Evolutionary conservation across 1,140 invertebrate genomes (phyloP).

Genomic region (Nylanderia fulva): DNA sequence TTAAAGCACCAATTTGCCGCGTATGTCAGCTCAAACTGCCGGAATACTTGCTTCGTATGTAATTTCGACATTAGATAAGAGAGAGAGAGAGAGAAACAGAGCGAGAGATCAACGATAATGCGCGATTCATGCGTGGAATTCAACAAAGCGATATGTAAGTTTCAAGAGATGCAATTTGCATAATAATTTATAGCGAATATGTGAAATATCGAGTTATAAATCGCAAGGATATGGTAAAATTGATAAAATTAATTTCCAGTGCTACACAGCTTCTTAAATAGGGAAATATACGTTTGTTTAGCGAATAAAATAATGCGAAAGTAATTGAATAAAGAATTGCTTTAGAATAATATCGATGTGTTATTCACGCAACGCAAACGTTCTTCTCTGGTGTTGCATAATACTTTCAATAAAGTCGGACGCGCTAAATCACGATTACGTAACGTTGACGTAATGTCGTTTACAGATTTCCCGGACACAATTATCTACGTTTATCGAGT

Average conservation of each 20-base stretch:
- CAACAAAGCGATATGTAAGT: not conserved
- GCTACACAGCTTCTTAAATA: not conserved
- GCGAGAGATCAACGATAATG: not conserved
- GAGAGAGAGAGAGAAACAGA: not conserved
- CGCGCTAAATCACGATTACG: not conserved
- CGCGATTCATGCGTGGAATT: conserved; percentile 20
- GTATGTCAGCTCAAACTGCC: conserved; percentile 15
- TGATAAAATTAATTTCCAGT: not conserved
- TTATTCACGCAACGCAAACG: not conserved
- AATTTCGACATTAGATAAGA: conserved; percentile 40
- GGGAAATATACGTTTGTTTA: not conserved
- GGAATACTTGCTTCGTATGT: conserved; percentile 36
- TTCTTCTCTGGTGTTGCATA: not conserved
- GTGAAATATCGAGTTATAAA: not conserved
- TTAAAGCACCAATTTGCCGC: conserved; percentile 58
- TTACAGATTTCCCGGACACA: conserved; percentile 6
- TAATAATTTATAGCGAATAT: not conserved
- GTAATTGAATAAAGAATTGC: not conserved
- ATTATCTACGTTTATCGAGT: conserved; percentile 30
- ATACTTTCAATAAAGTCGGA: conserved; percentile 5
- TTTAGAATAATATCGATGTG: not conserved
- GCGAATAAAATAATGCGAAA: not conserved
- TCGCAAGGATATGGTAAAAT: not conserved
- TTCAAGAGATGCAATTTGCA: conserved; percentile 1
- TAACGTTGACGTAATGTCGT: conserved; percentile 12